A percentile compares a stretch with the other conserved stretches of the same genome.
These are phyloP conservation scores for Heliornis fulica DNA, from an alignment of 2,113 vertebrate species.

Conservation along the genomic window DNA sequence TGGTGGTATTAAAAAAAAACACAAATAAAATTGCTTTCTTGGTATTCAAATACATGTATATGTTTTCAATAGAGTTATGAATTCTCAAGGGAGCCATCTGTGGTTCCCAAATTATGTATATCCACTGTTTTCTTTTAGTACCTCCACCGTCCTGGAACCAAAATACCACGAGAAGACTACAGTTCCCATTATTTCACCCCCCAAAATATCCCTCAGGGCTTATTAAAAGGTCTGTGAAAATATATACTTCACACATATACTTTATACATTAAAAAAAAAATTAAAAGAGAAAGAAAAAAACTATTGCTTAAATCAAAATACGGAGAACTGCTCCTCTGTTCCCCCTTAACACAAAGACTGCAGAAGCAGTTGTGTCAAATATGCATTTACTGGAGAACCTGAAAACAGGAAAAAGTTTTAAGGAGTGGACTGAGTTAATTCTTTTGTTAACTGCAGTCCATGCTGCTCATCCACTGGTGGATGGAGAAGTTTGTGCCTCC, in stretches of 20 bases:
- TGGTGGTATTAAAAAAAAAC: not conserved
- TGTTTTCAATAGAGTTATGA: not conserved
- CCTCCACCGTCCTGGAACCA: constrained; percentile 1
- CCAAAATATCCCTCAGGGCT: not conserved
- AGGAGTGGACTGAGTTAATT: fast-evolving
- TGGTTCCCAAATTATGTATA: not conserved
- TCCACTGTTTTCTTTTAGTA: constrained; percentile 13
- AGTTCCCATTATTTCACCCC: constrained; percentile 25
- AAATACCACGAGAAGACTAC: constrained; percentile 16
- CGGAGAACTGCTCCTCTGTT: not conserved
- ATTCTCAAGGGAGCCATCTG: constrained; percentile 19
- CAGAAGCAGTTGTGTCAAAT: not conserved
- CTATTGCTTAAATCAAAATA: not conserved
- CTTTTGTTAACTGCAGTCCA: not conserved
- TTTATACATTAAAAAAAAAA: not conserved
- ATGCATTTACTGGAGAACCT: not conserved
- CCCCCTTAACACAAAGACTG: not conserved
- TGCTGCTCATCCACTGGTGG: not conserved
- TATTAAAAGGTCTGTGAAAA: constrained; percentile 35
- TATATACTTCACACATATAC: not conserved
- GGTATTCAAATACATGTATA: not conserved
- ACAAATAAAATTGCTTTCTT: not conserved
- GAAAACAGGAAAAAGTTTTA: not conserved
- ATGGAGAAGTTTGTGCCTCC: not conserved
- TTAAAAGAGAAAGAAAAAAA: not conserved